Conservation (phyloP, 2,113 vertebrate genomes). For the Mohoua ochrocephala region DNA sequence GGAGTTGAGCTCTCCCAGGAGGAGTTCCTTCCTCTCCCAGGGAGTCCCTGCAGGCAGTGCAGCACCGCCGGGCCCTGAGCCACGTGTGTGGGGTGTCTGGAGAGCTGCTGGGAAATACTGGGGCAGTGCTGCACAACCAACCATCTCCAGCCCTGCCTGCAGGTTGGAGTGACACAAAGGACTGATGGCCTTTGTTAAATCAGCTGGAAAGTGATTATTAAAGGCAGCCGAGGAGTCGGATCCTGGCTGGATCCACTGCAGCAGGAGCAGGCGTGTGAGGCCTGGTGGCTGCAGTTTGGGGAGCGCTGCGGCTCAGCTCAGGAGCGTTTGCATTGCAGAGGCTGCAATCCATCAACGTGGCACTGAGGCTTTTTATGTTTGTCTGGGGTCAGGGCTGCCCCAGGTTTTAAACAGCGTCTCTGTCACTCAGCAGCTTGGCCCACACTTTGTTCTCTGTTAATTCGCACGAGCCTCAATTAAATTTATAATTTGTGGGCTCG, state of each 20-base stretch:
- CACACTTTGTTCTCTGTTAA: background rate
- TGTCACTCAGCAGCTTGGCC: conserved; percentile 2
- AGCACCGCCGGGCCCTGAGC: background rate
- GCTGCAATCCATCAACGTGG: background rate
- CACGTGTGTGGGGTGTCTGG: accelerated
- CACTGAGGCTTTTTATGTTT: background rate
- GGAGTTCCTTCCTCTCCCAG: background rate
- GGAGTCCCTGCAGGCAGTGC: background rate
- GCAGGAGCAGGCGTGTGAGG: background rate
- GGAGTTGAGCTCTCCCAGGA: background rate
- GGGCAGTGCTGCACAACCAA: background rate
- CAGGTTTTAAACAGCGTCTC: background rate
- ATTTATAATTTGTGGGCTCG: background rate
- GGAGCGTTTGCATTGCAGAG: background rate
- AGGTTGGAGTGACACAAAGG: background rate
- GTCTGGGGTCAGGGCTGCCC: background rate
- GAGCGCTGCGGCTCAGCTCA: background rate
- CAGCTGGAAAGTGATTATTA: background rate
- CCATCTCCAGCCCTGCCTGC: background rate
- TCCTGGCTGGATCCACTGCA: background rate
- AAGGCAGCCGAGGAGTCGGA: background rate
- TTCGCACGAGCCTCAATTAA: background rate
- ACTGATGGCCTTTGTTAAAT: background rate
- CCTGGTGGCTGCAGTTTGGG: background rate
- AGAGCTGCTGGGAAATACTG: background rate